These are phyloP conservation scores for Centropus unirufus DNA, from an alignment of 2,113 vertebrate species.

Conservation along the genomic window DNA sequence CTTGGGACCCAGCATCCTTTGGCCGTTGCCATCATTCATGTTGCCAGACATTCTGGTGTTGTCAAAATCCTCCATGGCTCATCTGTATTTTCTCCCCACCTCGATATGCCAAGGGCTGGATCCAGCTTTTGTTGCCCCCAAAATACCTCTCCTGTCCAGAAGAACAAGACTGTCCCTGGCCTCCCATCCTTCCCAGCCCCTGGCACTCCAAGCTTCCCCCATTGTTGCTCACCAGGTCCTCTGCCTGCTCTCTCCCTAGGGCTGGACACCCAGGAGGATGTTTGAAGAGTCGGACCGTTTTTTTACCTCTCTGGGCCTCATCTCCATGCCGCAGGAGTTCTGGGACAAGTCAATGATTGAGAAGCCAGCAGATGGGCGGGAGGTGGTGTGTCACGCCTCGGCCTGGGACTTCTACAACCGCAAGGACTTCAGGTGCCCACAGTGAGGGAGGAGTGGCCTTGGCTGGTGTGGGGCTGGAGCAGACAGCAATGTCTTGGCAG, in stretches of 20 bases:
- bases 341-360: conserved; percentile 83
- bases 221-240: background rate
- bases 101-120: background rate
- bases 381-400: conserved; percentile 83
- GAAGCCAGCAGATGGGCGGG: conserved; percentile 73
- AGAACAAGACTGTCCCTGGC: background rate
- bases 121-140: background rate
- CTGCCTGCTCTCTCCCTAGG: conserved; percentile 68
- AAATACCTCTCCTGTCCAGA: background rate
- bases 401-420: conserved; percentile 87
- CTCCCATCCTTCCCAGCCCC: background rate
- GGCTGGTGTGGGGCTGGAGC: background rate
- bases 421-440: conserved; percentile 81
- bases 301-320: conserved; percentile 88
- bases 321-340: conserved; percentile 83
- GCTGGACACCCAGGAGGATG: conserved; percentile 88
- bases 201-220: background rate
- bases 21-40: background rate
- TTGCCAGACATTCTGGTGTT: background rate
- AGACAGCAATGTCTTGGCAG: background rate
- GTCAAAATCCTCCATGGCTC: background rate
- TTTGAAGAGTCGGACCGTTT: conserved; percentile 89
- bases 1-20: background rate
- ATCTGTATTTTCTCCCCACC: background rate
- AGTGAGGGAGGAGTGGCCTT: background rate